Conservation (phyloP, 1,140 invertebrate genomes). For the Atta colombica region DNA sequence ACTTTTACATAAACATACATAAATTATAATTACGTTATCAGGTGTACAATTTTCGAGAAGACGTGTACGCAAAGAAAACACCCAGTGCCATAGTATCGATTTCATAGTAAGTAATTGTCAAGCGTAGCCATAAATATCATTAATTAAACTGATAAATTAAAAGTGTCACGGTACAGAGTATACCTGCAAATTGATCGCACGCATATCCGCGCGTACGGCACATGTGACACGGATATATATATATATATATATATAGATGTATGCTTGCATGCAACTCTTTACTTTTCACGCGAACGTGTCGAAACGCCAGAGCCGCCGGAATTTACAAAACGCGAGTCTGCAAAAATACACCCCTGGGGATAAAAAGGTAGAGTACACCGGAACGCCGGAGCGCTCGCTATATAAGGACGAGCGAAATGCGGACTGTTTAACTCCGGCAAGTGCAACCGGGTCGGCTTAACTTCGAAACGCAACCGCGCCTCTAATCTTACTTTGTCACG, state of each 20-base stretch:
- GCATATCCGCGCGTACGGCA: neutral
- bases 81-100: neutral
- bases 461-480: constrained; percentile 57
- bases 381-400: constrained; percentile 24
- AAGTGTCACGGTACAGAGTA: constrained; percentile 54
- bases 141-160: constrained; percentile 71
- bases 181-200: constrained; percentile 60
- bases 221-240: no score
- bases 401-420: constrained; percentile 52
- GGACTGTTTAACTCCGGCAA: constrained; percentile 49
- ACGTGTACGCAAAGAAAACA: neutral
- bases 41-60: neutral
- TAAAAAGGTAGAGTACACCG: constrained; percentile 27
- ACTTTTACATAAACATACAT: neutral
- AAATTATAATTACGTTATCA: neutral
- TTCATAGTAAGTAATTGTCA: constrained; percentile 55
- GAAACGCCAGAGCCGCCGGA: constrained; percentile 15
- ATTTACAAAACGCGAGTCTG: constrained; percentile 16
- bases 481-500: constrained; percentile 59
- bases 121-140: constrained; percentile 31
- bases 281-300: constrained; percentile 19
- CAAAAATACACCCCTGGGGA: constrained; percentile 4
- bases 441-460: constrained; percentile 55
- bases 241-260: neutral
- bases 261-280: neutral